Evolutionary conservation across 2,888 invertebrate genomes (phyloP).

Genomic region (Chromoteleia sp.): DNA sequence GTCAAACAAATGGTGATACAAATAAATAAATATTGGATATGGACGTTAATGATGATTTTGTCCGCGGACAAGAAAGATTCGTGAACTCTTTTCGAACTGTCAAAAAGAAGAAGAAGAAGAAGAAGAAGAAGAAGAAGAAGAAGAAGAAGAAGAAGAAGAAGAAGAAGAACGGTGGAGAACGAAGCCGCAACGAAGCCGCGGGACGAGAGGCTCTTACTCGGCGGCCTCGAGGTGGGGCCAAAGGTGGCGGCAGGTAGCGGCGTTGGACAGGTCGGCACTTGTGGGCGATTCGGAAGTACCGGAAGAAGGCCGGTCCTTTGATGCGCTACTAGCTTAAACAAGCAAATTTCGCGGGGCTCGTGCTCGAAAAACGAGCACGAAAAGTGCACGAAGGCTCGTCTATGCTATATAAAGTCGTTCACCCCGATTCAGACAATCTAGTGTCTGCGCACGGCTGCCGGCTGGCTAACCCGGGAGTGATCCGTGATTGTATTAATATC

Average conservation of each 20-base stretch:
- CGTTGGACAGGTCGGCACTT: constrained; percentile 26
- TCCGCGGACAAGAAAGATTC: too few species aligned
- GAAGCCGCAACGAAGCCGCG: too few species aligned
- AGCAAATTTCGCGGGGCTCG: constrained; percentile 74
- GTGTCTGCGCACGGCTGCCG: constrained; percentile 83
- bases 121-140: too few species aligned
- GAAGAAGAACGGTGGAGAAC: too few species aligned
- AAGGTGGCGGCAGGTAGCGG: constrained; percentile 34
- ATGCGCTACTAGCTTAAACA: constrained; percentile 75
- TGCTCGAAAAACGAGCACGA: constrained; percentile 73
- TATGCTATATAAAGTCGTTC: constrained; percentile 84
- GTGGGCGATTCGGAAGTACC: constrained; percentile 32
- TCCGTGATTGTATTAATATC: constrained; percentile 85
- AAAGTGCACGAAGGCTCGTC: constrained; percentile 70
- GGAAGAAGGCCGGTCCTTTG: constrained; percentile 72
- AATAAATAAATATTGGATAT: too few species aligned
- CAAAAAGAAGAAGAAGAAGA: too few species aligned
- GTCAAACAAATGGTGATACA: too few species aligned
- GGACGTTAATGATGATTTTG: too few species aligned
- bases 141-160: too few species aligned
- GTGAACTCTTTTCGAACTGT: too few species aligned
- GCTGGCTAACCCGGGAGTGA: constrained; percentile 84
- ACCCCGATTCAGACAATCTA: constrained; percentile 85
- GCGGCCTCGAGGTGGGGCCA: neutral
- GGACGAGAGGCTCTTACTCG: constrained; percentile 1